These are phyloP conservation scores for Heterotis niloticus DNA, from an alignment of 2,113 vertebrate species.

Conservation along the genomic window DNA sequence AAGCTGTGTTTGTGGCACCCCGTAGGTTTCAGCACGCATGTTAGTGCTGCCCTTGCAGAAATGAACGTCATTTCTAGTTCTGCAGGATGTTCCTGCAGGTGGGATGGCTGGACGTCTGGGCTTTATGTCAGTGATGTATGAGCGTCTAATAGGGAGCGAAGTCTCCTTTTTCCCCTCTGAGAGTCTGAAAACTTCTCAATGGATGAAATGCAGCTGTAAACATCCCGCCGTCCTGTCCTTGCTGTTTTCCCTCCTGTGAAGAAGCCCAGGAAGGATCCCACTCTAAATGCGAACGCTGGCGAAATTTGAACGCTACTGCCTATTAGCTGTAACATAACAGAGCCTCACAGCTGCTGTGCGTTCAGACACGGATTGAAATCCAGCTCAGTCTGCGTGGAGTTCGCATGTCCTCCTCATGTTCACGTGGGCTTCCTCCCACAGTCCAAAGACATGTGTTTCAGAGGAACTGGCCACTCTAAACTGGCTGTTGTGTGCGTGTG, in stretches of 20 bases:
- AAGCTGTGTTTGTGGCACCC: too few species aligned
- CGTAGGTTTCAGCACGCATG: neutral
- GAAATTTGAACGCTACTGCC: neutral
- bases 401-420: too few species aligned
- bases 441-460: too few species aligned
- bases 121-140: neutral
- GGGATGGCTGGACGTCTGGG: neutral
- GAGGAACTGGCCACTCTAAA: too few species aligned
- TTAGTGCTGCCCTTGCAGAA: neutral
- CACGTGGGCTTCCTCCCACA: too few species aligned
- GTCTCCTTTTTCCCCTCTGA: neutral
- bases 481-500: too few species aligned
- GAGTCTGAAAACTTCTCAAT: neutral
- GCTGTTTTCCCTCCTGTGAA: neutral
- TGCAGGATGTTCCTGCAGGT: too few species aligned
- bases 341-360: too few species aligned
- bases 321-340: too few species aligned
- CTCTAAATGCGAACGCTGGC: neutral
- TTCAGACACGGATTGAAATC: too few species aligned
- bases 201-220: neutral
- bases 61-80: neutral
- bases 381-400: too few species aligned
- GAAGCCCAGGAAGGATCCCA: neutral
- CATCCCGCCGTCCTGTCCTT: too few species aligned
- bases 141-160: neutral